phyloP scores from a whole-genome alignment of 2,113 vertebrate genomes.

The Turdus rufiventris region DNA sequence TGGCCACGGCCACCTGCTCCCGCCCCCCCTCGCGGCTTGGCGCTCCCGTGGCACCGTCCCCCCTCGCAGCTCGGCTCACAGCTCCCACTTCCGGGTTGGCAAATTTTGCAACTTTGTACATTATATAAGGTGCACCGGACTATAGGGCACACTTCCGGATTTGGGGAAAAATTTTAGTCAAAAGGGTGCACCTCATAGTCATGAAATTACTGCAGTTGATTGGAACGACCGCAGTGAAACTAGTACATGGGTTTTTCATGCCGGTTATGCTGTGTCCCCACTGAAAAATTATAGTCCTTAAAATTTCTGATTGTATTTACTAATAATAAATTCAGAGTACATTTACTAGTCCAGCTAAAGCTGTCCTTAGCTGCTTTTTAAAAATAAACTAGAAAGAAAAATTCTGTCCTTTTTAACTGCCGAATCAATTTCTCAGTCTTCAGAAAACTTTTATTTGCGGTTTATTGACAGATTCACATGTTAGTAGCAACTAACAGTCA shows the following conservation, averaged over 20 bases:
- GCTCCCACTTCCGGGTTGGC: too few relatives aligned
- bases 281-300: not conserved
- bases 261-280: not conserved
- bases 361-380: not conserved
- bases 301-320: not conserved
- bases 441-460: not conserved
- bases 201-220: too few relatives aligned
- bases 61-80: too few relatives aligned
- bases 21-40: too few relatives aligned
- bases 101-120: too few relatives aligned
- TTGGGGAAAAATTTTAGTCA: too few relatives aligned
- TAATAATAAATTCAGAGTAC: not conserved
- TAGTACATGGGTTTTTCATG: not conserved
- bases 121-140: too few relatives aligned
- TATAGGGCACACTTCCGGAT: too few relatives aligned
- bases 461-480: not conserved
- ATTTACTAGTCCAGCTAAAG: not conserved
- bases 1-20: too few relatives aligned
- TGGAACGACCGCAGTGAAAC: not conserved
- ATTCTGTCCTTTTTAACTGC: not conserved
- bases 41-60: too few relatives aligned
- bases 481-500: not conserved
- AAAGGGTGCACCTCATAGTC: too few relatives aligned
- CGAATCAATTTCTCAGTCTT: not conserved
- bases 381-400: not conserved